phyloP scores from a whole-genome alignment of 2,888 invertebrate species.

The Cremastinae sp. region DNA sequence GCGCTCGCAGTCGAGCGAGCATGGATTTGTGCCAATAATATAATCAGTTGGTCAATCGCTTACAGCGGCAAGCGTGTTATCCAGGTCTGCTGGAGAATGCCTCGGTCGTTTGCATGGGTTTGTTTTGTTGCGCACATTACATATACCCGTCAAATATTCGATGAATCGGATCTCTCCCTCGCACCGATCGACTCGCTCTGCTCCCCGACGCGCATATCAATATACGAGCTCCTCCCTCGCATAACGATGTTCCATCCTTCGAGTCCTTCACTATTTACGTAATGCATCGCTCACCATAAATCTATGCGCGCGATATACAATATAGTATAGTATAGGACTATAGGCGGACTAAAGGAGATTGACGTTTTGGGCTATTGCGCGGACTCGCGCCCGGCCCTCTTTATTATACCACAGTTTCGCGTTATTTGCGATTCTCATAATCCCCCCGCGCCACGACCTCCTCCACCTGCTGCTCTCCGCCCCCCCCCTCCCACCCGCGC shows the following conservation, averaged over 20 bases:
- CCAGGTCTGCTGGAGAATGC: constrained; percentile 13
- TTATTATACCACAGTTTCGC: constrained; percentile 14
- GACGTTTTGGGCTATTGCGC: constrained; percentile 65
- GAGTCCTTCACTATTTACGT: constrained; percentile 73
- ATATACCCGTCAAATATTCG: constrained; percentile 16
- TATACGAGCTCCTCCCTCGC: no score
- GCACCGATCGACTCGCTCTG: not conserved
- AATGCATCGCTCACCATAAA: constrained; percentile 74
- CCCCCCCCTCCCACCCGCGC: constrained; percentile 31
- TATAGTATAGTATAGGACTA: no score
- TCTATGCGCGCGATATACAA: constrained; percentile 62
- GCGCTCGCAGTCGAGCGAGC: not conserved
- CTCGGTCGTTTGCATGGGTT: not conserved
- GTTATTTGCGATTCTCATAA: not conserved
- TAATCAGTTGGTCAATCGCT: constrained; percentile 11
- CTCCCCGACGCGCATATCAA: constrained; percentile 5
- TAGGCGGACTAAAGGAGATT: constrained; percentile 65
- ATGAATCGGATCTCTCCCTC: constrained; percentile 6
- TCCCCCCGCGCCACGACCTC: constrained; percentile 24
- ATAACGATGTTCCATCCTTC: constrained; percentile 61
- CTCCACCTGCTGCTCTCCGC: constrained; percentile 11
- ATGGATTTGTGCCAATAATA: not conserved
- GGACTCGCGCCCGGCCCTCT: constrained; percentile 17
- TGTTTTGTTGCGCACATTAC: constrained; percentile 6
- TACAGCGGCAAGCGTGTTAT: constrained; percentile 18